phyloP scores from a whole-genome alignment of 2,888 invertebrate species.

The Orthosia gracilis region DNA sequence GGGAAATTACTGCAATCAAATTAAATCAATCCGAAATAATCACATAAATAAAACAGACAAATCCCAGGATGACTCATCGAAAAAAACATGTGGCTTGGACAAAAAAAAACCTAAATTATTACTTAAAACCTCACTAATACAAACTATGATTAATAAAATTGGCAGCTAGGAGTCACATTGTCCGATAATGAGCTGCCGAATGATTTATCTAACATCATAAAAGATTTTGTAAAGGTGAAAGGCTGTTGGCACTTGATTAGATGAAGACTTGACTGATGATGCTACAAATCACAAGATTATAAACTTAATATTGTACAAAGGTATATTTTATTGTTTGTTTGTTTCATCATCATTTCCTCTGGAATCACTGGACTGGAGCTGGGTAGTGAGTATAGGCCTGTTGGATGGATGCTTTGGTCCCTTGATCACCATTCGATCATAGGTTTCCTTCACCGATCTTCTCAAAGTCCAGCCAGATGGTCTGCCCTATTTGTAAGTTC shows the following conservation, averaged over 20 bases:
- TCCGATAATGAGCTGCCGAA: conserved; percentile 18
- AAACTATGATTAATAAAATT: conserved; percentile 33
- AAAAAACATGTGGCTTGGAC: neutral
- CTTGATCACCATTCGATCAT: no score
- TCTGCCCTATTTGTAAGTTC: no score
- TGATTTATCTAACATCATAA: conserved; percentile 52
- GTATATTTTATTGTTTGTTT: no score
- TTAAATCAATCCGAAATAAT: neutral
- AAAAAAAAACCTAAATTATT: conserved; percentile 11
- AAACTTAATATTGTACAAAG: neutral
- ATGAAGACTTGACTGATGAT: conserved; percentile 5
- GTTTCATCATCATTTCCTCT: no score
- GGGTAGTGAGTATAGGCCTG: no score
- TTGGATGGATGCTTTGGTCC: no score
- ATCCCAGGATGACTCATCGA: neutral
- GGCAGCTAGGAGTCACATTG: conserved; percentile 4
- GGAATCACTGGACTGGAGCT: no score
- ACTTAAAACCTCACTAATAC: conserved; percentile 15
- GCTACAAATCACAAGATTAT: conserved; percentile 32
- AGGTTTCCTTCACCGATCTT: no score
- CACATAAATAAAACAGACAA: neutral
- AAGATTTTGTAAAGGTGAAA: conserved; percentile 36
- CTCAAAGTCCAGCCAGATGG: no score
- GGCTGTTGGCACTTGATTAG: conserved; percentile 31
- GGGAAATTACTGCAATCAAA: neutral